Evolutionary conservation across 2,113 vertebrate genomes (phyloP), one percentile per base, ranked within the genome.

Genomic region (Pygoscelis antarcticus): DNA sequence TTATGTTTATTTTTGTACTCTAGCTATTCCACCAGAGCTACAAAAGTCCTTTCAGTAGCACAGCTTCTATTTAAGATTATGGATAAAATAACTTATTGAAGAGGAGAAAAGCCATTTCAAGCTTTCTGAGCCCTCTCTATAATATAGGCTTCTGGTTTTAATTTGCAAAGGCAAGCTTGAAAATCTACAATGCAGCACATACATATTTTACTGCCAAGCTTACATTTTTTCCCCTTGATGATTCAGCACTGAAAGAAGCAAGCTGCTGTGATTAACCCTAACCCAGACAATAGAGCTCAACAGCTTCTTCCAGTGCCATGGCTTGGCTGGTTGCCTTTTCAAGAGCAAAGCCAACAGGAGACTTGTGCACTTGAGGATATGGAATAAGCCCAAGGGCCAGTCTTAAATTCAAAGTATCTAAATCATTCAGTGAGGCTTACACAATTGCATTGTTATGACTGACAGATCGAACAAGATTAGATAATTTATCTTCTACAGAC

Each of bases 131-230:
- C 42, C 42, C 55, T 95, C 66, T 87, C 75, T 80, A 49, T 64
- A 86, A 93, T 88, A 95, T 55, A 71, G 0, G 0, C 90, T 95
- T 91, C 91, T 97, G 96, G 66, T 94, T 97, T 94, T 89, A 96
- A 96, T 97, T 96, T 97, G 87, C 78, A 91, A 94, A 91, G n/a
- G 87, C 93, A 97, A 94, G 85, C 82, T 64, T 93, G 75, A 94
- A 97, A 97, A 95, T 86, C 97, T 93, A 97, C 95, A 96, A 81
- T 94, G 79, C 87, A 95, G 93, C 93, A 94, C 96, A 96, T 96
- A 97, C 93, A 57, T 94, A 93, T 96, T 96, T 96, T 93, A 94
- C 95, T 96, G 95, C 96, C 97, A 97, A 97, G 94, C 85, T 97
- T 96, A 96, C 93, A 97, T 97, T 95, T 96, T 96, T 96, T 96